Evolutionary conservation across 2,797 vertebrate species (phyloP).

Genomic region (Semotilus atromaculatus): DNA sequence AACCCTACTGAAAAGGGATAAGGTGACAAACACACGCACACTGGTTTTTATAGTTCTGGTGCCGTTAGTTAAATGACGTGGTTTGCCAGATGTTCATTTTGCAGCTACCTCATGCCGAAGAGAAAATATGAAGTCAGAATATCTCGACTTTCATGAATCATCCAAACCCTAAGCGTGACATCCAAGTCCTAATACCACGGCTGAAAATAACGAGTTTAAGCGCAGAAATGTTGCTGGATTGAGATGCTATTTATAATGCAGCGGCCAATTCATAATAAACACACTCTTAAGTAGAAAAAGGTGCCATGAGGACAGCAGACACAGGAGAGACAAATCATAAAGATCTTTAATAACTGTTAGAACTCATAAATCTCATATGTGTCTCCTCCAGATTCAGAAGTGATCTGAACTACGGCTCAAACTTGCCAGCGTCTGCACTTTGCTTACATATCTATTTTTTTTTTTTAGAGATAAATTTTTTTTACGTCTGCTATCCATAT

Average conservation of each 20-base stretch:
- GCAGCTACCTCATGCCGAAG: neutral
- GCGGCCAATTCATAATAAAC: neutral
- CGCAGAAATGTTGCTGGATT: slow-evolving; percentile 12
- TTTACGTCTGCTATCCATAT: too few relatives aligned
- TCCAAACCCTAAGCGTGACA: slow-evolving; percentile 32
- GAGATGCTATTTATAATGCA: slow-evolving; percentile 8
- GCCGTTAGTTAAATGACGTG: slow-evolving; percentile 14
- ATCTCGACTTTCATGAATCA: slow-evolving; percentile 20
- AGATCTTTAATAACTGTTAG: neutral
- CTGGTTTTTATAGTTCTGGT: slow-evolving; percentile 4
- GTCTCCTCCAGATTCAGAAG: neutral
- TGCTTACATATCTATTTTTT: too few relatives aligned
- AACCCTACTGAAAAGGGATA: neutral
- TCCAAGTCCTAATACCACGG: slow-evolving; percentile 13
- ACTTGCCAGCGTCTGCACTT: neutral
- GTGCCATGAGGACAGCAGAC: neutral
- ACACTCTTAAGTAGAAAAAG: neutral
- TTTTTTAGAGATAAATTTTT: too few relatives aligned
- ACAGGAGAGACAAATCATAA: neutral
- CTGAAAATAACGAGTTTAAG: slow-evolving; percentile 29
- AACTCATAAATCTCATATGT: neutral
- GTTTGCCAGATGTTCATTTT: slow-evolving; percentile 25
- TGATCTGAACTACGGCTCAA: neutral
- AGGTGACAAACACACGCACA: slow-evolving; percentile 12
- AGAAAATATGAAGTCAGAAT: slow-evolving; percentile 33